Conservation (phyloP, 2,888 invertebrate species). For the Callimorpha dominula region DNA sequence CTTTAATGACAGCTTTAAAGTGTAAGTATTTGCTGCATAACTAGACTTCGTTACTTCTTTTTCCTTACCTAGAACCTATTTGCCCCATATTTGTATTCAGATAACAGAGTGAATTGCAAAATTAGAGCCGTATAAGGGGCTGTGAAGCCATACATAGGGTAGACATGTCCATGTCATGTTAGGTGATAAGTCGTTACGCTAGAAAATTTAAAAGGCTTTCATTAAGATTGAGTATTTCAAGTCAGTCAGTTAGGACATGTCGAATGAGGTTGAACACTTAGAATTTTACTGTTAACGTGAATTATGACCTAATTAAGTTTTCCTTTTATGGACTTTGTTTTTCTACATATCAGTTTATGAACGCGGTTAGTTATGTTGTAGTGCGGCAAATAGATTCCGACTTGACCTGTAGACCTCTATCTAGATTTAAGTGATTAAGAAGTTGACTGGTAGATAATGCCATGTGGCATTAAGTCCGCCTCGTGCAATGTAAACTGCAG, state of each 20-base stretch:
- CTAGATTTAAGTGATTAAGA: background rate
- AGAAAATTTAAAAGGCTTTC: slow-evolving; percentile 11
- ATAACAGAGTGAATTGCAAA: background rate
- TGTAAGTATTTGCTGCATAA: background rate
- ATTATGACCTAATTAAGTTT: background rate
- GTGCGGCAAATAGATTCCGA: background rate
- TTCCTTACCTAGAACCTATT: background rate
- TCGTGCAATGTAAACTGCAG: too few relatives aligned
- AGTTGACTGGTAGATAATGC: too few relatives aligned
- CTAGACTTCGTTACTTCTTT: background rate
- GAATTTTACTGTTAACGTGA: background rate
- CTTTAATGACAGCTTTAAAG: background rate
- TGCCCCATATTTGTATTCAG: background rate
- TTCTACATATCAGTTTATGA: background rate
- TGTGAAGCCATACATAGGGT: background rate
- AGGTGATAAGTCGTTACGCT: slow-evolving; percentile 5
- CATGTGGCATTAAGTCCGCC: too few relatives aligned
- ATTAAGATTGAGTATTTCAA: background rate
- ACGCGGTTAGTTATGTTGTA: background rate
- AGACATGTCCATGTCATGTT: background rate
- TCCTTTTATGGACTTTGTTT: background rate
- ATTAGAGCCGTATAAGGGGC: background rate
- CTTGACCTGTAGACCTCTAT: background rate
- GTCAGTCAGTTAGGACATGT: slow-evolving; percentile 11
- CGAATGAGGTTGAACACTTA: slow-evolving; percentile 6